Conservation (phyloP, 92 coral and sea anemone genomes). For the Nematostella vectensis region DNA sequence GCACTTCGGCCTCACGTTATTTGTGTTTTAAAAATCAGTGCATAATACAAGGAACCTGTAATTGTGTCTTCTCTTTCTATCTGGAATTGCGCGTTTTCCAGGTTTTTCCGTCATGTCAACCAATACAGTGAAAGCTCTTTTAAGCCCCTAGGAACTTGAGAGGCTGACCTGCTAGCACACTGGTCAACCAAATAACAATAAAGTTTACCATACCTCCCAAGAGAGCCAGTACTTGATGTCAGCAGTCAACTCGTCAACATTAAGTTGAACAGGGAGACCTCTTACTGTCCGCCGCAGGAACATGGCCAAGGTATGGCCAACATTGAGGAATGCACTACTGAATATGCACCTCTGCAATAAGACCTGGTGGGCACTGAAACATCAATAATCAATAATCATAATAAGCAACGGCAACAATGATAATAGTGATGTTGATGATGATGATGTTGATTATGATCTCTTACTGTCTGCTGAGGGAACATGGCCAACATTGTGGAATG, state of each 20-base stretch:
- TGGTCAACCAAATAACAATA: no score
- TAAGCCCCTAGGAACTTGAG: no score
- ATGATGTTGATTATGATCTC: no score
- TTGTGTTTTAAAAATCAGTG: no score
- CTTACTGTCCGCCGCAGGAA: conserved; percentile 53
- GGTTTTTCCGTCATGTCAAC: no score
- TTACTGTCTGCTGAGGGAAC: conserved; percentile 48
- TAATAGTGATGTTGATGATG: no score
- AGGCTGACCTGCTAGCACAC: no score
- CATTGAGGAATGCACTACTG: conserved; percentile 88
- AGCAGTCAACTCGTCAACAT: conserved; percentile 31
- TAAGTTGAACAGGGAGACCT: conserved; percentile 45
- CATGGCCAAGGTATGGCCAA: conserved; percentile 80
- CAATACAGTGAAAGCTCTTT: no score
- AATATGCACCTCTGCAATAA: conserved; percentile 81
- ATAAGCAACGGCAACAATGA: not conserved
- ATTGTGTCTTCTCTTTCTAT: no score
- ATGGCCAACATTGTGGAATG: conserved; percentile 87
- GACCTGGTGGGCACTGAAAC: conserved; percentile 33
- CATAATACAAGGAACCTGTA: no score
- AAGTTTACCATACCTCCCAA: conserved; percentile 65
- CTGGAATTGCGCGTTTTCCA: no score
- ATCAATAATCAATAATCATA: not conserved
- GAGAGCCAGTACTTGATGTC: conserved; percentile 72
- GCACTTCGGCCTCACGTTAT: no score